Base-by-base conservation (phyloP, 2,888 invertebrate species). In the Thymelicus acteon region DNA sequence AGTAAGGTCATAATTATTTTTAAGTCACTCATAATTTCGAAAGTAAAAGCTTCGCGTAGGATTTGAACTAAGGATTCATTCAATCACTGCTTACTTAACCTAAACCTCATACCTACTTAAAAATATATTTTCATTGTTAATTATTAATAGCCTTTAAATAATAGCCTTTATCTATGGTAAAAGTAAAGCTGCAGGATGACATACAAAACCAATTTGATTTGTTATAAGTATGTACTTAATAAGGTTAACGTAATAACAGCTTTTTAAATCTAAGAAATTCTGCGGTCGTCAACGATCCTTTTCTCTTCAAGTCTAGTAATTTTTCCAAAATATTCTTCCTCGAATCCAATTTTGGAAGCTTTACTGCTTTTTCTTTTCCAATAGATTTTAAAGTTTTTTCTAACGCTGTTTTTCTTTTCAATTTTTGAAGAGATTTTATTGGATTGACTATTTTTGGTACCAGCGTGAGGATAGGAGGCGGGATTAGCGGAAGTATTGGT, bases 221-320 rank as follows among this genome's bases (percentile, higher is more conserved):
- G 7, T 52, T 13, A 19, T 48, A 48, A 12, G 12, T 8, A 7
- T 52, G 15, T 49, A 52, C 3, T 19, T 7, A 60, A 31, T 31
- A 31, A 31, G 31, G 19, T 71, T 65, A 71, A 52, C 12, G 60
- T 60, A 71, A 65, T 39, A 71, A 71, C 15, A 90, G 65, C 70
- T 82, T 88, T 71, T 81, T 87, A 73, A 89, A 86, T 57, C 80
- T 80, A 19, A 82, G 47, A 77, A 81, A 88, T 68, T 90, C 86
- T 1, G 79, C 73, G 2, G 81, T 76, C 0, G 87, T 84, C 61
- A 91, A 69, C 0, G 83, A 80, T 0, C 91, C 89, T 66, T 77
- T 81, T 15, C 72, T 82, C 69, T 80, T 87, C 49, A 91, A 75
- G 12, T 86, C 79, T 7, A 80, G 15, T 5, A 92, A 79, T 82